Percentiles rank a stretch among this genome's conserved stretches.
These are phyloP conservation scores for Agapornis canus DNA, from an alignment of 2,797 vertebrate genomes.

Conservation along the genomic window DNA sequence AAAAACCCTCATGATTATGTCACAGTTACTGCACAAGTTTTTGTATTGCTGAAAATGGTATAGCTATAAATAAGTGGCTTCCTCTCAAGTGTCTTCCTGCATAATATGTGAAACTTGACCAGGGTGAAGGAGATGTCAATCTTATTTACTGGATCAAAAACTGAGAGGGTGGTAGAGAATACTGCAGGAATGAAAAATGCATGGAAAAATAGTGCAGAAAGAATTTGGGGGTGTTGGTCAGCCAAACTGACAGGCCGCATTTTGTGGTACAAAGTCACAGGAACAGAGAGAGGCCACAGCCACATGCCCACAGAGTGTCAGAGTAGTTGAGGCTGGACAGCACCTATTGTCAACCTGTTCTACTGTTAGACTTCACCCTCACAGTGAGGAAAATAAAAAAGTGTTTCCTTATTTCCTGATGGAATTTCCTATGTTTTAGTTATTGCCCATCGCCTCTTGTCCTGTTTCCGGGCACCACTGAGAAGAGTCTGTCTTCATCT, in stretches of 20 bases:
- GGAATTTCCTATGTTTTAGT: background rate
- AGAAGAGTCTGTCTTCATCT: background rate
- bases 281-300: background rate
- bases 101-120: background rate
- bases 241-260: background rate
- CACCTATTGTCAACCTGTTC: background rate
- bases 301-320: background rate
- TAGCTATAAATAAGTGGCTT: background rate
- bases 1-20: background rate
- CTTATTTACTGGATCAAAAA: background rate
- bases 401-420: background rate
- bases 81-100: background rate
- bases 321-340: background rate
- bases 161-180: background rate
- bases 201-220: background rate
- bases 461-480: background rate
- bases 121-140: background rate
- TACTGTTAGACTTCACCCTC: background rate
- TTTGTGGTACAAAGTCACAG: background rate
- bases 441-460: background rate
- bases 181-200: background rate
- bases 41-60: background rate
- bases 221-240: background rate
- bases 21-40: background rate
- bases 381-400: background rate